Evolutionary conservation across 2,888 invertebrate genomes (phyloP).

Genomic region (Drosophila neotestacea): DNA sequence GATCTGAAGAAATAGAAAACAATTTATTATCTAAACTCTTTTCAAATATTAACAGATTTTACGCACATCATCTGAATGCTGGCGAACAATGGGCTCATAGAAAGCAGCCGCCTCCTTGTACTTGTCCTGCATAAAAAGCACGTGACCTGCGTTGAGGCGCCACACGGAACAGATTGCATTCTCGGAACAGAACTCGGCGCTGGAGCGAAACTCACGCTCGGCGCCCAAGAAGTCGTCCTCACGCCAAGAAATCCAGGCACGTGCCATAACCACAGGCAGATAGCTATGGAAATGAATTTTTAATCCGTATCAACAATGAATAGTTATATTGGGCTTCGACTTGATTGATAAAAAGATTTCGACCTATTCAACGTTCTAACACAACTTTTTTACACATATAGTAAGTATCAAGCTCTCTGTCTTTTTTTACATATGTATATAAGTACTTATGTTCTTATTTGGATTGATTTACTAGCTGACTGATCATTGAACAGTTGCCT

Average conservation of each 20-base stretch:
- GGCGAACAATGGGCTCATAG: conserved; percentile 98
- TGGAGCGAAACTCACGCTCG: conserved; percentile 98
- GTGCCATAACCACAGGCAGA: conserved; percentile 99
- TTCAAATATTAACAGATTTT: background rate
- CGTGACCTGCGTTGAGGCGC: conserved; percentile 99
- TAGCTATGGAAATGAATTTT: conserved; percentile 87
- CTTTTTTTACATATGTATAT: no score
- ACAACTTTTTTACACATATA: no score
- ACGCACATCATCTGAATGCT: conserved; percentile 93
- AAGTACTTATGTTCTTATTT: no score
- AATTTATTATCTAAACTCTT: background rate
- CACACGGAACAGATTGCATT: conserved; percentile 91
- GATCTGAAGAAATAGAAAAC: conserved; percentile 86
- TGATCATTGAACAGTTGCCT: no score
- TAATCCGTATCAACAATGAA: background rate
- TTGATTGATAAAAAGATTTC: no score
- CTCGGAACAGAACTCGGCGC: conserved; percentile 98
- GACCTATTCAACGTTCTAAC: no score
- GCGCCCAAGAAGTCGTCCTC: conserved; percentile 97
- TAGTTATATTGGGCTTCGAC: no score
- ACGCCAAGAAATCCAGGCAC: conserved; percentile 99
- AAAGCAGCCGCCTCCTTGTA: conserved; percentile 99
- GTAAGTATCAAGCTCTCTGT: no score
- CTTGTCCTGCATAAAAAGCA: conserved; percentile 99
- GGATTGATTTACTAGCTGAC: no score